Percentiles rank a stretch among this genome's conserved stretches.
Evolutionary conservation across 37 sponge, comb jelly and placozoan species (phyloP).

Genomic region (Agelas oroides): DNA sequence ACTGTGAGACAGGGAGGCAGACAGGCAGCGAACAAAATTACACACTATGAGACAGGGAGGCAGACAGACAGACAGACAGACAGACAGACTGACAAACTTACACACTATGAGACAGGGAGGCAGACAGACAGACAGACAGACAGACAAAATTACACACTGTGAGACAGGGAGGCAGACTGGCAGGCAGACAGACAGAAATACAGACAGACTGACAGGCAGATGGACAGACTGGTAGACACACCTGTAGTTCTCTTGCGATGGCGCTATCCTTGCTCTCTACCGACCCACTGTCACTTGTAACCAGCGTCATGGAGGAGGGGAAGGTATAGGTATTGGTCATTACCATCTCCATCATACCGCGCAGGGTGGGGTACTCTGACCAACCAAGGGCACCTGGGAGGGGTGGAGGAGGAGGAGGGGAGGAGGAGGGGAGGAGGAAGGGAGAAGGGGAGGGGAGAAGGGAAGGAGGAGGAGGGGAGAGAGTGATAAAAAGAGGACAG

Average conservation of each 20-base stretch:
- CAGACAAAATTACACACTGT: no score
- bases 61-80: no score
- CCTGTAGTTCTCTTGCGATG: constrained; percentile 56
- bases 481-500: not conserved
- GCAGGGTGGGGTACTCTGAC: constrained; percentile 87
- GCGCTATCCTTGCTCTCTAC: constrained; percentile 59
- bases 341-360: constrained; percentile 97
- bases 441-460: no score
- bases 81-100: no score
- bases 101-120: no score
- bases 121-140: no score
- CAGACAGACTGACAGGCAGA: no score
- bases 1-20: no score
- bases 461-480: not conserved
- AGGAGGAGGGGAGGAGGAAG: not conserved
- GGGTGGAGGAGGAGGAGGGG: not conserved
- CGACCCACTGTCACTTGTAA: constrained; percentile 30
- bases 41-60: no score
- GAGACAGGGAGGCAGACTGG: no score
- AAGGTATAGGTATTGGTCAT: constrained; percentile 89
- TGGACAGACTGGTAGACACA: not conserved
- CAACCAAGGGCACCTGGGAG: constrained; percentile 71
- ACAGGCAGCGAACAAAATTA: no score
- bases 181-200: no score
- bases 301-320: constrained; percentile 72